Conservation (phyloP, 2,113 vertebrate genomes). For the Etheostoma cragini region DNA sequence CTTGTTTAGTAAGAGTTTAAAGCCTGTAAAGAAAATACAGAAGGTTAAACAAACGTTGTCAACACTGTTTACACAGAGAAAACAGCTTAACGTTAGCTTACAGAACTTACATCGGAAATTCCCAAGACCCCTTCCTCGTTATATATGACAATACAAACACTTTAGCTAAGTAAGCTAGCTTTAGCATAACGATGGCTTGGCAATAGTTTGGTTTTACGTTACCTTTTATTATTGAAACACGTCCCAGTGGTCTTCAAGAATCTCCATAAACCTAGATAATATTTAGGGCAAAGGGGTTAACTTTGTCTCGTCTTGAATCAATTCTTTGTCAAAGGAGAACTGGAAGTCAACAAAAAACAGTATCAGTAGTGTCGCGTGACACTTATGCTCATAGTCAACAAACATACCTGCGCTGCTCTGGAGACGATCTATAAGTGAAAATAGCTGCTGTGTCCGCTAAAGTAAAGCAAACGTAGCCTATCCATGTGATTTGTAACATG, state of each 20-base stretch:
- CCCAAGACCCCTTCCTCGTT: background rate
- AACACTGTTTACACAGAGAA: background rate
- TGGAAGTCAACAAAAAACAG: constrained; percentile 66
- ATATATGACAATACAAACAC: background rate
- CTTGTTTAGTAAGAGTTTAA: constrained; percentile 18
- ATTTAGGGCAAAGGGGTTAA: constrained; percentile 1
- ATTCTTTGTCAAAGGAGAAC: constrained; percentile 57
- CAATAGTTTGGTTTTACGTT: constrained; percentile 45
- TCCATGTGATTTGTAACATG: constrained; percentile 44
- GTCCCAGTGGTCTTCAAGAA: constrained; percentile 5
- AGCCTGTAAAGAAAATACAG: constrained; percentile 53
- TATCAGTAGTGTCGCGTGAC: constrained; percentile 83
- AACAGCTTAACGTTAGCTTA: background rate
- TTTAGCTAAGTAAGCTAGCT: constrained; percentile 39
- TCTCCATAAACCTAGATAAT: constrained; percentile 40
- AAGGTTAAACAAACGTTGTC: background rate
- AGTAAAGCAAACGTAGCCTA: accelerated
- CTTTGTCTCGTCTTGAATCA: background rate
- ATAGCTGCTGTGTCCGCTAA: accelerated
- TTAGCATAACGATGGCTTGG: constrained; percentile 32
- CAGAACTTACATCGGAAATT: background rate
- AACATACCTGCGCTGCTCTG: constrained; percentile 12
- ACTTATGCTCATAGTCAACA: constrained; percentile 39
- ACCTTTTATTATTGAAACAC: constrained; percentile 53
- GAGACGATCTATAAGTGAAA: constrained; percentile 48